These are phyloP conservation scores for Apostichopus californicus DNA, from an alignment of 35 echinoderm and acorn worm species.

Conservation along the genomic window DNA sequence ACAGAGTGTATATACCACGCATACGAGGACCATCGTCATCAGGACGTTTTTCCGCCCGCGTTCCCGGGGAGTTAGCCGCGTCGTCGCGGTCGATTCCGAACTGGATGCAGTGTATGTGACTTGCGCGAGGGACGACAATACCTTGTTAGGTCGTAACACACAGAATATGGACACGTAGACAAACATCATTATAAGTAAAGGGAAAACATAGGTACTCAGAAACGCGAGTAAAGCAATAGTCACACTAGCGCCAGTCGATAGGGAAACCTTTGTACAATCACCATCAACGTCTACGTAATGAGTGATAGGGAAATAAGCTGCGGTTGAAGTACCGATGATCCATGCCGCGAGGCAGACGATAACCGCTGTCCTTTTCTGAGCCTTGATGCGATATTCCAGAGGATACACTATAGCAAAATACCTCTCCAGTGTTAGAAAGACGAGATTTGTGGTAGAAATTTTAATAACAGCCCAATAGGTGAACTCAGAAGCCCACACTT, in stretches of 20 bases:
- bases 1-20: conserved; percentile 36
- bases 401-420: conserved; percentile 51
- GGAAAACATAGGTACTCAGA: background rate
- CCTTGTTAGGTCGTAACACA: background rate
- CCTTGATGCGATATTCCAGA: conserved; percentile 20
- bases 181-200: conserved; percentile 41
- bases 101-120: background rate
- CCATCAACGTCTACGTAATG: background rate
- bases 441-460: conserved; percentile 51
- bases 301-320: conserved; percentile 12
- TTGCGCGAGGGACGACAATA: background rate
- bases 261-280: background rate
- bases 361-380: background rate
- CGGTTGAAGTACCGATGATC: conserved; percentile 19
- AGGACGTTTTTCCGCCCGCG: conserved; percentile 8
- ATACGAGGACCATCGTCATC: conserved; percentile 25
- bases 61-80: background rate
- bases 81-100: background rate
- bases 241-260: background rate
- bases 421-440: conserved; percentile 45
- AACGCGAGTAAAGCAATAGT: conserved; percentile 6
- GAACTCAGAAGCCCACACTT: conserved; percentile 33
- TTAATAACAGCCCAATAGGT: conserved; percentile 42
- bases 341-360: background rate
- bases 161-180: conserved; percentile 32